These are phyloP conservation scores for Electrophaes corylata DNA, from an alignment of 2,888 invertebrate species.

Conservation along the genomic window DNA sequence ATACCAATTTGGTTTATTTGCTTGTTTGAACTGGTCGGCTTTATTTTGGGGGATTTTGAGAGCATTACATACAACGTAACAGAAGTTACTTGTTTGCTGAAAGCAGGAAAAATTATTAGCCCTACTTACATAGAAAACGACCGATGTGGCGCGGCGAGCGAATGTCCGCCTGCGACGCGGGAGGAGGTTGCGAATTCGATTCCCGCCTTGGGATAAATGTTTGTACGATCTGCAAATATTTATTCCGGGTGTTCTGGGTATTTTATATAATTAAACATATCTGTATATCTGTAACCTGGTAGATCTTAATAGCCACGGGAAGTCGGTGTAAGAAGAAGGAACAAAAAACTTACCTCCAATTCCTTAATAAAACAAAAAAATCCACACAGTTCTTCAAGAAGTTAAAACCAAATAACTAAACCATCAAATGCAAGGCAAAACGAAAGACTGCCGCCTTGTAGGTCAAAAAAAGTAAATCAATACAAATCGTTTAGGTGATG, in stretches of 20 bases:
- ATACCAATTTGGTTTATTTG: slow-evolving; percentile 22
- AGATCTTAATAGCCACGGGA: too few relatives aligned
- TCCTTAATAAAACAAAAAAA: not conserved
- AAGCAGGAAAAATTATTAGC: not conserved
- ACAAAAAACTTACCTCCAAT: slow-evolving; percentile 5
- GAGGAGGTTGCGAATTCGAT: too few relatives aligned
- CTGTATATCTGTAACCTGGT: too few relatives aligned
- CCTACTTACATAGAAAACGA: not conserved
- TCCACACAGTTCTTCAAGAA: not conserved
- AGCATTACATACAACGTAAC: not conserved
- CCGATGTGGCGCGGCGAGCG: too few relatives aligned
- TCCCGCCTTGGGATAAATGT: too few relatives aligned
- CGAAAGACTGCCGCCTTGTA: slow-evolving; percentile 51
- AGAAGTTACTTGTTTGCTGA: not conserved
- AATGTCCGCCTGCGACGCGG: too few relatives aligned
- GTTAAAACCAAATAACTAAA: slow-evolving; percentile 31
- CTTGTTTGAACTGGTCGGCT: slow-evolving; percentile 25
- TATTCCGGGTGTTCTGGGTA: too few relatives aligned
- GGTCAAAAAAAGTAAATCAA: slow-evolving; percentile 57
- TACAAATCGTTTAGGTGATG: slow-evolving; percentile 53
- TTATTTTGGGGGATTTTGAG: slow-evolving; percentile 23
- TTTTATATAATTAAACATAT: too few relatives aligned
- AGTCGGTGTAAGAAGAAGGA: too few relatives aligned
- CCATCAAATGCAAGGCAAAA: slow-evolving; percentile 53
- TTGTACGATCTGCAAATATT: too few relatives aligned